A percentile compares a stretch with the other conserved stretches of the same genome.
Conservation (phyloP, 2,888 invertebrate species). For the Leuctra nigra region DNA sequence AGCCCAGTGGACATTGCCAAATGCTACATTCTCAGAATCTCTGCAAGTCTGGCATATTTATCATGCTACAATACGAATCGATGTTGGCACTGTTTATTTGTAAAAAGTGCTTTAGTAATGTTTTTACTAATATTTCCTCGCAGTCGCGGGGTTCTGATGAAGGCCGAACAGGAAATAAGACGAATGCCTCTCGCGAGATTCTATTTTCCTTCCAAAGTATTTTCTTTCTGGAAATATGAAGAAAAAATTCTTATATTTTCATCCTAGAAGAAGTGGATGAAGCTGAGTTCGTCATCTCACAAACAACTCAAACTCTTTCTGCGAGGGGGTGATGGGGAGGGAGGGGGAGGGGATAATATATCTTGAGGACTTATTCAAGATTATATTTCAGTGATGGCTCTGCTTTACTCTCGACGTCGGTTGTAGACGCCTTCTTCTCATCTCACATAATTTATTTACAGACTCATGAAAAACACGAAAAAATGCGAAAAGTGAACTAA, state of each 20-base stretch:
- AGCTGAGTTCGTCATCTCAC: conserved; percentile 10
- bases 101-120: too few relatives aligned
- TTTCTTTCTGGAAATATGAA: conserved; percentile 5
- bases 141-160: too few relatives aligned
- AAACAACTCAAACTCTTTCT: conserved; percentile 15
- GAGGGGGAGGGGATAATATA: conserved; percentile 2
- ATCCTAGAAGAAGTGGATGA: conserved; percentile 11
- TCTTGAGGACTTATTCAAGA: conserved; percentile 14
- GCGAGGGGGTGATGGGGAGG: background rate
- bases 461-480: conserved; percentile 10
- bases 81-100: too few relatives aligned
- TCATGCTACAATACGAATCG: too few relatives aligned
- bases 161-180: background rate
- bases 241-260: conserved; percentile 12
- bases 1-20: too few relatives aligned
- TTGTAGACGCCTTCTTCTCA: background rate
- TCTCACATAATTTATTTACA: conserved; percentile 10
- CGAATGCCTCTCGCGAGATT: background rate
- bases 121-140: too few relatives aligned
- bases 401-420: conserved; percentile 8
- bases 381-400: conserved; percentile 16
- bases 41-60: too few relatives aligned
- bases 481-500: conserved; percentile 2
- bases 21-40: too few relatives aligned
- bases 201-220: conserved; percentile 12